These are phyloP conservation scores for Brachyalestes nurse DNA, from an alignment of 2,797 vertebrate species.

Conservation along the genomic window DNA sequence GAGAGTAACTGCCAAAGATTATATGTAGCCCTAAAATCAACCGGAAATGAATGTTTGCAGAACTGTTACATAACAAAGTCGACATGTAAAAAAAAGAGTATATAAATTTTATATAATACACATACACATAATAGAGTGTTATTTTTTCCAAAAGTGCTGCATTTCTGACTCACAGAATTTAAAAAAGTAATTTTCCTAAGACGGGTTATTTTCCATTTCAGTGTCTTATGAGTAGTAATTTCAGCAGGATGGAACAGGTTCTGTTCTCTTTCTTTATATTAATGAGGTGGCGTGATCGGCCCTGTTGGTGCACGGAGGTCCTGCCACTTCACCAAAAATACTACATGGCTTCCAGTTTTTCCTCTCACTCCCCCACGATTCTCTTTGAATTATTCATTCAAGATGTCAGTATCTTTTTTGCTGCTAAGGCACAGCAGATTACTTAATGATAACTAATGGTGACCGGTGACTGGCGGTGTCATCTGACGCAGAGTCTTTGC, in stretches of 20 bases:
- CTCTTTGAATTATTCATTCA: background rate
- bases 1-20: background rate
- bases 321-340: background rate
- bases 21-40: slow-evolving; percentile 21
- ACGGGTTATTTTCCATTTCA: slow-evolving; percentile 25
- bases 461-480: slow-evolving; percentile 23
- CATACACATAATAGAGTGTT: slow-evolving; percentile 32
- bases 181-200: slow-evolving; percentile 20
- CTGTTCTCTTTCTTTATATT: slow-evolving; percentile 3
- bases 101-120: slow-evolving; percentile 52
- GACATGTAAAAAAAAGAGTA: slow-evolving; percentile 51
- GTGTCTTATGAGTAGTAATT: slow-evolving; percentile 15
- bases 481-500: slow-evolving; percentile 28
- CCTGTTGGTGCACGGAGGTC: slow-evolving; percentile 12
- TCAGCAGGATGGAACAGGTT: slow-evolving; percentile 50
- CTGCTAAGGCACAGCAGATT: slow-evolving; percentile 58
- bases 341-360: slow-evolving; percentile 29
- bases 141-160: slow-evolving; percentile 52
- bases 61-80: slow-evolving; percentile 43
- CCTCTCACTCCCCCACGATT: slow-evolving; percentile 5
- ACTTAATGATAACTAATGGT: slow-evolving; percentile 34
- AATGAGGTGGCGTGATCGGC: slow-evolving; percentile 27
- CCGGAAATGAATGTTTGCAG: slow-evolving; percentile 51
- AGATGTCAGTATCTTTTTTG: slow-evolving; percentile 27
- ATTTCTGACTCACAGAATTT: slow-evolving; percentile 31